Evolutionary conservation across 2,113 vertebrate species (phyloP).

Genomic region (Lethenteron camtschaticum): DNA sequence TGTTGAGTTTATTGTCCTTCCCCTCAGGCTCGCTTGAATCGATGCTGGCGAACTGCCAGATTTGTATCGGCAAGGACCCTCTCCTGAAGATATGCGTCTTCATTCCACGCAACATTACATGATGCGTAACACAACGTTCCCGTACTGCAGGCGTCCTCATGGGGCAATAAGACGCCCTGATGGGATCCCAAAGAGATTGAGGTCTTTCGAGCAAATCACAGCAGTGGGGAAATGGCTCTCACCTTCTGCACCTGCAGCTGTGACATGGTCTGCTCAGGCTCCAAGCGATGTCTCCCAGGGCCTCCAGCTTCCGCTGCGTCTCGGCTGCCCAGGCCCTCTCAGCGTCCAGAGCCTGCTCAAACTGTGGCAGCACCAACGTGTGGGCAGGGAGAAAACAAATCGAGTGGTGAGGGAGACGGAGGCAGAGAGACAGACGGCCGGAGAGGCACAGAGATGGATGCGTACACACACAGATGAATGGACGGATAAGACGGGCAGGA

Average conservation of each 20-base stretch:
- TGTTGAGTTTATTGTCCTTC: too few species aligned
- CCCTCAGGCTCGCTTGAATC: too few species aligned
- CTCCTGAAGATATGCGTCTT: too few species aligned
- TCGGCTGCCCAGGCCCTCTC: constrained; percentile 86
- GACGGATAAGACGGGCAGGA: not conserved
- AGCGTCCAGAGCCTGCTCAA: constrained; percentile 75
- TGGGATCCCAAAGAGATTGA: too few species aligned
- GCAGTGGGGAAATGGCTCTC: not conserved
- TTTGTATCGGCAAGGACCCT: too few species aligned
- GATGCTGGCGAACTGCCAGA: too few species aligned
- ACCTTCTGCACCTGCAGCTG: constrained; percentile 87
- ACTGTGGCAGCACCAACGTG: constrained; percentile 22
- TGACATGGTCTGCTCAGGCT: constrained; percentile 76
- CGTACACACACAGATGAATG: constrained; percentile 2
- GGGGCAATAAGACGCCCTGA: too few species aligned
- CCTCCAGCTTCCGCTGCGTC: constrained; percentile 65
- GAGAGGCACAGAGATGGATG: not conserved
- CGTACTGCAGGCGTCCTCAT: too few species aligned
- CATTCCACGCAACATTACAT: too few species aligned
- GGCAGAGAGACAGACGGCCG: too few species aligned
- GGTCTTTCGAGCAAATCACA: too few species aligned
- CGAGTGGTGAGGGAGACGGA: not conserved
- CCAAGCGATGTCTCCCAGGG: constrained; percentile 73
- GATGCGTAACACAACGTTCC: too few species aligned
- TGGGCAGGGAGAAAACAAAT: not conserved